phyloP scores from a whole-genome alignment of 2,888 invertebrate species.

The Odontocerum albicorne region DNA sequence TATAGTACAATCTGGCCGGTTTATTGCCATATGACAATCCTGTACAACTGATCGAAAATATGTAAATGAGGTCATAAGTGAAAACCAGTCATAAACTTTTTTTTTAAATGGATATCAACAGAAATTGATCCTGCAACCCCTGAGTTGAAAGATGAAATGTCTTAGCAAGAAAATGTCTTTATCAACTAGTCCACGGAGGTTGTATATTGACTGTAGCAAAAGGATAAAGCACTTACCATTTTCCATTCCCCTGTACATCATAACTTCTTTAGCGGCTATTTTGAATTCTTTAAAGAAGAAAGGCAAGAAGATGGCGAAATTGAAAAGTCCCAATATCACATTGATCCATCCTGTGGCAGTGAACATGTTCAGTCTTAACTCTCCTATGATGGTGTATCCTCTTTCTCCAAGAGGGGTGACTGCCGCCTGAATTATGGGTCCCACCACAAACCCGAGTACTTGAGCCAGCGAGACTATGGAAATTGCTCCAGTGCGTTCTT shows the following conservation, averaged over 20 bases:
- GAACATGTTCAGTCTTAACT: slow-evolving; percentile 78
- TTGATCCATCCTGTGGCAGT: slow-evolving; percentile 87
- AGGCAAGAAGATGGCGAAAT: slow-evolving; percentile 75
- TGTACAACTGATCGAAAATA: too few relatives aligned
- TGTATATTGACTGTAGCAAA: too few relatives aligned
- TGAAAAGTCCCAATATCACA: slow-evolving; percentile 70
- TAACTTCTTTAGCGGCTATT: slow-evolving; percentile 78
- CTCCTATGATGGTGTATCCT: slow-evolving; percentile 57
- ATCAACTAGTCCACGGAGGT: too few relatives aligned
- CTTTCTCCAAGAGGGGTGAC: slow-evolving; percentile 76
- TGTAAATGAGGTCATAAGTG: too few relatives aligned
- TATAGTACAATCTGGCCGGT: too few relatives aligned
- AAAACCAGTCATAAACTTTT: too few relatives aligned
- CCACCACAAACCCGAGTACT: slow-evolving; percentile 84
- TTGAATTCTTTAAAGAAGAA: slow-evolving; percentile 73
- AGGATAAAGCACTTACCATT: slow-evolving; percentile 49
- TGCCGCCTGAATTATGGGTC: slow-evolving; percentile 80
- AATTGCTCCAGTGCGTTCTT: slow-evolving; percentile 80
- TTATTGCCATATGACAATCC: too few relatives aligned
- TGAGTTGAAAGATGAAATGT: too few relatives aligned
- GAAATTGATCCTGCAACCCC: too few relatives aligned
- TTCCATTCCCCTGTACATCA: slow-evolving; percentile 70
- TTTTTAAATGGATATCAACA: too few relatives aligned
- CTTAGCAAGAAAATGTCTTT: too few relatives aligned
- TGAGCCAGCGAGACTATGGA: slow-evolving; percentile 83